phyloP scores from a whole-genome alignment of 2,888 invertebrate species.

The Cheilosia scutellata region DNA sequence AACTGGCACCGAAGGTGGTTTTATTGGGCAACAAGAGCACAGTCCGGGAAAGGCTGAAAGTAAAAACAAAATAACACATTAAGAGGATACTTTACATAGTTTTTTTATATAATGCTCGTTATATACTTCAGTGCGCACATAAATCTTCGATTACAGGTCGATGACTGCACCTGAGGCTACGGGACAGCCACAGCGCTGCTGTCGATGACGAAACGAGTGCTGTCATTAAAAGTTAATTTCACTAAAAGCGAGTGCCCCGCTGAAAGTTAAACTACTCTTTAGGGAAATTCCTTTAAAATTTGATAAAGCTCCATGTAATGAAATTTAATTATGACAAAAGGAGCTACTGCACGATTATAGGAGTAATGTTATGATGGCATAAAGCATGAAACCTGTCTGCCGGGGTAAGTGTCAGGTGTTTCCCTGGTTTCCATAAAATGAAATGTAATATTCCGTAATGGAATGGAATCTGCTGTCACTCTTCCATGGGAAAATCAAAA shows the following conservation, averaged over 20 bases:
- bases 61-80: slow-evolving; percentile 37
- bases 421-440: slow-evolving; percentile 72
- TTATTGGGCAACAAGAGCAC: slow-evolving; percentile 92
- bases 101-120: slow-evolving; percentile 16
- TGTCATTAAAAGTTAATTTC: slow-evolving; percentile 77
- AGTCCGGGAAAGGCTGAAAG: slow-evolving; percentile 90
- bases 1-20: slow-evolving; percentile 84
- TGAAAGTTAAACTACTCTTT: slow-evolving; percentile 75
- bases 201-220: slow-evolving; percentile 59
- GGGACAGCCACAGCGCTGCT: slow-evolving; percentile 10
- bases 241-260: slow-evolving; percentile 77
- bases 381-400: slow-evolving; percentile 66
- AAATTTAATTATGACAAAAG: slow-evolving; percentile 73
- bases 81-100: slow-evolving; percentile 39
- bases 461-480: slow-evolving; percentile 71
- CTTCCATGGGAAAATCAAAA: slow-evolving; percentile 76
- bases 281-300: slow-evolving; percentile 75
- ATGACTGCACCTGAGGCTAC: slow-evolving; percentile 62
- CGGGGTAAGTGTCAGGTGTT: slow-evolving; percentile 74
- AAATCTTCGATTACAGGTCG: slow-evolving; percentile 66
- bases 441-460: slow-evolving; percentile 75
- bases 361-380: slow-evolving; percentile 25
- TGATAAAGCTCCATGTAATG: slow-evolving; percentile 71
- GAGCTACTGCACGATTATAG: slow-evolving; percentile 23
- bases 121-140: slow-evolving; percentile 49